A percentile compares a stretch with the other conserved stretches of the same genome.
phyloP scores from a whole-genome alignment of 2,113 vertebrate genomes.

The Hemiprocne comata region DNA sequence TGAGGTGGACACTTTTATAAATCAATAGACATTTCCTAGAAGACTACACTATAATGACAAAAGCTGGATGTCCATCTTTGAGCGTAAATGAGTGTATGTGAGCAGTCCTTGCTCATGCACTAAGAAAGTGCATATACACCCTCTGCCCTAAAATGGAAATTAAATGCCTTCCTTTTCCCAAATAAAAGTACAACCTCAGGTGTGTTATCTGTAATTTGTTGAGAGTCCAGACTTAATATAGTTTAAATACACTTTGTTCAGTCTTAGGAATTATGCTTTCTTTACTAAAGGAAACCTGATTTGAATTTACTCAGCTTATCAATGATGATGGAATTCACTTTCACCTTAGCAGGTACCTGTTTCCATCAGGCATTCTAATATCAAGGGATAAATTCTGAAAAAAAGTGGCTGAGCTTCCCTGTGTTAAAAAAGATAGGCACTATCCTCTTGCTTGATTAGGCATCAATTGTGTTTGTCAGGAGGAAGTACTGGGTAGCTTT shows the following conservation, averaged over 20 bases:
- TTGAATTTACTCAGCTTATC: neutral
- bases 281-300: neutral
- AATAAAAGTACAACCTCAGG: neutral
- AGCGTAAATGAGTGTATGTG: neutral
- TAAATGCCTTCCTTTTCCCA: neutral
- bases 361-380: neutral
- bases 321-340: neutral
- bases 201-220: neutral
- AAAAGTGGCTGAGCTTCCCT: neutral
- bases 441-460: neutral
- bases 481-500: neutral
- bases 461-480: neutral
- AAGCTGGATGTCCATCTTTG: neutral
- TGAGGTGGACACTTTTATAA: neutral
- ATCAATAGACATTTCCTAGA: neutral
- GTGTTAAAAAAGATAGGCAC: neutral
- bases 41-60: neutral
- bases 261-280: neutral
- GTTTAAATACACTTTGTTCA: neutral
- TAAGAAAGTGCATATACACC: neutral
- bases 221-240: fast-evolving
- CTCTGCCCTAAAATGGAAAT: neutral
- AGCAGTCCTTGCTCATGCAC: neutral
- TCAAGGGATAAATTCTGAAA: neutral
- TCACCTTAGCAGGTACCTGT: neutral